These are phyloP conservation scores for Perithous albicinctus DNA, from an alignment of 2,888 invertebrate species.

Conservation along the genomic window DNA sequence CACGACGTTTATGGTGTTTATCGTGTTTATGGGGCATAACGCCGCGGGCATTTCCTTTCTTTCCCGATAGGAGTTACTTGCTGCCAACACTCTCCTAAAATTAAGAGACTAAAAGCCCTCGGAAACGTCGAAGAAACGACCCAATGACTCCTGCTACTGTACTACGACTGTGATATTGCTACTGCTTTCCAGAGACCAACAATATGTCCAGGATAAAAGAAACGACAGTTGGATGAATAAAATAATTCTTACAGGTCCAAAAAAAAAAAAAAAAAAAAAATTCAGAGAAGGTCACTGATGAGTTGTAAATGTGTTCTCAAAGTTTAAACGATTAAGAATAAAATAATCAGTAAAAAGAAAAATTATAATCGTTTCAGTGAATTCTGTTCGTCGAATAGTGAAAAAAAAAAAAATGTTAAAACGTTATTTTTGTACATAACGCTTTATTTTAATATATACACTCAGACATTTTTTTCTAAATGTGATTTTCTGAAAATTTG, in stretches of 20 bases:
- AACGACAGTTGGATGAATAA: constrained; percentile 15
- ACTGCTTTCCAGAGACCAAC: not conserved
- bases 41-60: constrained; percentile 74
- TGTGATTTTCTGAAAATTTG: no score
- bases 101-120: constrained; percentile 75
- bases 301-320: no score
- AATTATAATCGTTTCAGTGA: no score
- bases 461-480: no score
- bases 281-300: no score
- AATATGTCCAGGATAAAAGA: constrained; percentile 18
- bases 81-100: constrained; percentile 74
- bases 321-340: no score
- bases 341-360: no score
- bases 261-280: no score
- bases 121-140: constrained; percentile 71
- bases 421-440: no score
- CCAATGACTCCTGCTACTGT: constrained; percentile 65
- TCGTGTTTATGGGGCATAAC: constrained; percentile 79
- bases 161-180: constrained; percentile 19
- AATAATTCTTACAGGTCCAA: not conserved
- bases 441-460: no score
- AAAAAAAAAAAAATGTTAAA: no score
- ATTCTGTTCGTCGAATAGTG: no score
- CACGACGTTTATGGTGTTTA: constrained; percentile 77
- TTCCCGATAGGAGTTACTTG: constrained; percentile 71